Evolutionary conservation across 2,888 invertebrate genomes (phyloP), one percentile per base, ranked within the genome.

Genomic region (Diadegma fenestrale): DNA sequence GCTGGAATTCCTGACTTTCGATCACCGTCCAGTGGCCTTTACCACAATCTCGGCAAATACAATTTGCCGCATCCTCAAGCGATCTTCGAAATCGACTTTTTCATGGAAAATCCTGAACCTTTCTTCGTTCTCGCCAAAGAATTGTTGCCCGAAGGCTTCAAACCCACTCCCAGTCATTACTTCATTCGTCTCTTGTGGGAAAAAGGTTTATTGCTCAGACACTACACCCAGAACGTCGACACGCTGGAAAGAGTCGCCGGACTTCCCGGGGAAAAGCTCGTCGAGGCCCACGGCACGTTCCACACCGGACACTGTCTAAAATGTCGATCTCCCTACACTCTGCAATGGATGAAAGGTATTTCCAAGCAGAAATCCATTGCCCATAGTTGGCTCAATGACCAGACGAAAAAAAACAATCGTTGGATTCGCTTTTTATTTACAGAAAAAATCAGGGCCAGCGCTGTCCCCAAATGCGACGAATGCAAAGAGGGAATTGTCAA

Each of bases 1-100:
- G 98, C 98, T 79, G 99, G 99, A 48, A 99, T 99, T 89, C 99
- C 99, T 26, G 99, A 99, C 93, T 99, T 99, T 93, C 96, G 99
- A 30, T 98, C 98, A 26, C 98, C 99, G 0, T 97, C 97, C 41
- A 97, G 97, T 78, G 99, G 99, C 0, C 95, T 99, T 0, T 99
- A 99, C 93, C 96, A 97, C 93, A 99, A 99, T 93, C 95, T 99
- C 66, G 96, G 97, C 89, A 98, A 99, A 92, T 99, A 98, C 93
- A 96, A 99, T 88, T 94, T 99, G 63, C 98, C 98, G 0, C 96
- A 98, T 94, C 99, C 99, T 0, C 97, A 98, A 92, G 97, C 98
- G 0, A 97, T 99, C 89, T 99, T 99, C 93, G 98, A 98, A 92
- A 95, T 99, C 76, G 96, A 96, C 82, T 99, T 97, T 94, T 99